Evolutionary conservation across 2,113 vertebrate genomes (phyloP).

Genomic region (Deroptyus accipitrinus): DNA sequence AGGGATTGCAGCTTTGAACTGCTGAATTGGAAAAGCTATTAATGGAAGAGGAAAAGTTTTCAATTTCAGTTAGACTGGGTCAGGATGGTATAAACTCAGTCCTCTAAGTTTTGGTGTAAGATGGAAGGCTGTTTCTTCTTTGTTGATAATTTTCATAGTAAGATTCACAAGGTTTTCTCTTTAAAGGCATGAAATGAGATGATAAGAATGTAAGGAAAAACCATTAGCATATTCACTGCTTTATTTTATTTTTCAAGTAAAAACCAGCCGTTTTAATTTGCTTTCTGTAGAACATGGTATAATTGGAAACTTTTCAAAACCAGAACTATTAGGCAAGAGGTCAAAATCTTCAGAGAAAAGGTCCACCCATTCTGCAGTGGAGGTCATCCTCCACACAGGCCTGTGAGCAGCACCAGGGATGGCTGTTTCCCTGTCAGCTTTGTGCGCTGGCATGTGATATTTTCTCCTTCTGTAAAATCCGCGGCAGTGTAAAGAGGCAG

Average conservation of each 20-base stretch:
- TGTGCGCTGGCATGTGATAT: background rate
- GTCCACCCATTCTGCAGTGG: constrained; percentile 12
- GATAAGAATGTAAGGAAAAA: constrained; percentile 50
- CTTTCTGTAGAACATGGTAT: background rate
- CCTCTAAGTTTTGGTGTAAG: constrained; percentile 34
- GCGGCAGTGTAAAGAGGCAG: background rate
- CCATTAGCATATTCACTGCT: constrained; percentile 13
- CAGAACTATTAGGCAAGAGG: constrained; percentile 20
- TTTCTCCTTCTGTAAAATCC: background rate
- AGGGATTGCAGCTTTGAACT: constrained; percentile 51
- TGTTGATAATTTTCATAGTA: constrained; percentile 40
- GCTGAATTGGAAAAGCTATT: constrained; percentile 47
- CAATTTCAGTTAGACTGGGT: constrained; percentile 46
- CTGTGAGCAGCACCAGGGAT: background rate
- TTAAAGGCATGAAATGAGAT: constrained; percentile 60
- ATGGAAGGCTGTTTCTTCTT: constrained; percentile 38
- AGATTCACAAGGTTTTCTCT: constrained; percentile 46
- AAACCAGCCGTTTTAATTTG: constrained; percentile 59
- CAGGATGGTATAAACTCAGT: constrained; percentile 42
- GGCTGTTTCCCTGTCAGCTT: background rate
- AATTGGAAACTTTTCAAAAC: constrained; percentile 30
- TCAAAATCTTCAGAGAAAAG: constrained; percentile 34
- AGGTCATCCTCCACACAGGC: background rate
- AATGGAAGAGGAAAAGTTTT: constrained; percentile 43
- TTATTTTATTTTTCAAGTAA: background rate